Evolutionary conservation across 2,797 vertebrate genomes (phyloP).

Genomic region (Leptodactylus fallax): DNA sequence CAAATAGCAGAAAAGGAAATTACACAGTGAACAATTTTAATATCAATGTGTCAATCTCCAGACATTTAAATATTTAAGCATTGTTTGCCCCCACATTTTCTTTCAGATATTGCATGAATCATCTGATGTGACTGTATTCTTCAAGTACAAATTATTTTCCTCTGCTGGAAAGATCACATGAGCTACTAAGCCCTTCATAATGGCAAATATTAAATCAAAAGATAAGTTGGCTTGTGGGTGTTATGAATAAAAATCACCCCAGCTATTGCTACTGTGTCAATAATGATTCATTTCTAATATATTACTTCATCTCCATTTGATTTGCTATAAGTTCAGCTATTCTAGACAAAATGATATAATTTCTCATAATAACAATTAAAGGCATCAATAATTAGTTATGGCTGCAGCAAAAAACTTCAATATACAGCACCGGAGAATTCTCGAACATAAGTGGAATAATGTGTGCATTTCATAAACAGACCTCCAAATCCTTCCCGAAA

Average conservation of each 20-base stretch:
- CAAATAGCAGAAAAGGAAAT: constrained; percentile 30
- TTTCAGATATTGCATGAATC: constrained; percentile 43
- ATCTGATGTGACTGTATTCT: constrained; percentile 44
- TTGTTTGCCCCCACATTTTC: constrained; percentile 42
- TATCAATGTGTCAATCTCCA: constrained; percentile 49
- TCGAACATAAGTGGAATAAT: no score
- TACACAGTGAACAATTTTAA: constrained; percentile 37
- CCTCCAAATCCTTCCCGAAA: no score
- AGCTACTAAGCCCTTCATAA: constrained; percentile 23
- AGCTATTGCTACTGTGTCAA: constrained; percentile 3
- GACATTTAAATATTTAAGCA: constrained; percentile 53
- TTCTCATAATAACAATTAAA: neutral
- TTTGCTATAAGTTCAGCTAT: neutral
- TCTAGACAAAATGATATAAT: neutral
- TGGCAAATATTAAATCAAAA: constrained; percentile 35
- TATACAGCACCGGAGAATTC: neutral
- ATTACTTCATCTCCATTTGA: neutral
- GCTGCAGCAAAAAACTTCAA: neutral
- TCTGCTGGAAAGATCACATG: constrained; percentile 30
- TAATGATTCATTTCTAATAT: constrained; percentile 15
- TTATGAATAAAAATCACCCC: constrained; percentile 20
- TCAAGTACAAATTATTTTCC: constrained; percentile 41
- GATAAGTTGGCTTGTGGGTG: constrained; percentile 31
- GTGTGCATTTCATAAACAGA: no score
- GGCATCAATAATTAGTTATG: neutral